Base-by-base conservation (phyloP, 2,888 invertebrate species). In the Aphidius colemani region DNA sequence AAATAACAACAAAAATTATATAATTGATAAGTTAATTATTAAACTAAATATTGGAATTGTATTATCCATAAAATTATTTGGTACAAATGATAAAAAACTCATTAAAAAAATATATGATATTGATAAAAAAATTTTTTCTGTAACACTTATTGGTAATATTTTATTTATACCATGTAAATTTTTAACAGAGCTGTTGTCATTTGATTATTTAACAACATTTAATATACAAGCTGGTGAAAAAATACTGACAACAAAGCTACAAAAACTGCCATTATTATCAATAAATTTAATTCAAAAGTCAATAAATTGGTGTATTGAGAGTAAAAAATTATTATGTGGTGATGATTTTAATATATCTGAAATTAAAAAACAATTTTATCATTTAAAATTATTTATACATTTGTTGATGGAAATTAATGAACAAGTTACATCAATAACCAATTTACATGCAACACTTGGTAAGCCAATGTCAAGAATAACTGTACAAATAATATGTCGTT, bases 81-180 rank as follows among this genome's bases (percentile, higher is more conserved):
- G 94, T 55, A 86, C 86, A 72, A 85, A 87, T 71, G 94, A 95
- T 79, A 91, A 89, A 75, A 94, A 92, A 81, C 80, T 89, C 53
- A 87, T 93, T 60, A 91, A 89, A 80, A 84, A 86, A 59, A 78
- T 95, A 41, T 84, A 90, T 72, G 95, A 96, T 71, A 80, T 90
- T 6, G 91, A 94, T 80, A 88, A 87, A 77, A 94, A 91, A 86
- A 87, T 92, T 53, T 91, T 92, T 69, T 91, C 91, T 44, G 89
- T 95, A 64, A 89, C 90, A 53, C 83, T 98, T 44, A 86, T 88
- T 64, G 95, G 94, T 1, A 92, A 92, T 76, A 85, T 92, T 11
- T 81, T 94, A 61, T 97, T 95, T 95, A 89, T 91, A 75, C 94
- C 96, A 0, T 92, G 91, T 78, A 86, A 88, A 71, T 97, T 96